Evolutionary conservation across 2,797 vertebrate genomes (phyloP).

Genomic region (Tapera naevia): DNA sequence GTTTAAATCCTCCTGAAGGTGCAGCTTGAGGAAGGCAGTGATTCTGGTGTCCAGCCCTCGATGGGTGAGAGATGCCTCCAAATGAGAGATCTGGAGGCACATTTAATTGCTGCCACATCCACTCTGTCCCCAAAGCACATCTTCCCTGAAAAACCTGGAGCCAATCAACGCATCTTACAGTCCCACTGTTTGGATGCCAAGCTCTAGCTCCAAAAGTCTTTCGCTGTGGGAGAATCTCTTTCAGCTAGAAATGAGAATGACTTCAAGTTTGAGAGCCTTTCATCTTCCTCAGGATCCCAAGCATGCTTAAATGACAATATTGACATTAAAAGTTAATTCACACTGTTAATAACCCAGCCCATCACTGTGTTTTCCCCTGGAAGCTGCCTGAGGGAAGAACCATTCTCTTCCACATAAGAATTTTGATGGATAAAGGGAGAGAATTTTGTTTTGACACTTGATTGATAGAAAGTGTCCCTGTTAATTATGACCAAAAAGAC

Average conservation of each 20-base stretch:
- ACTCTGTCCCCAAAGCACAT: not conserved
- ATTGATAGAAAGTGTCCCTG: constrained; percentile 1
- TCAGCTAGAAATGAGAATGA: not conserved
- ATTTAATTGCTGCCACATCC: fast-evolving
- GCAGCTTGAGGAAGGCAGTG: not conserved
- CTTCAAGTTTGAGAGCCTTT: not conserved
- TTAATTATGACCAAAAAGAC: not conserved
- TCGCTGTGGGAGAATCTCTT: not conserved
- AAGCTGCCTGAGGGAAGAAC: not conserved
- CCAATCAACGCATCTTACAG: fast-evolving
- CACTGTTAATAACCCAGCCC: not conserved
- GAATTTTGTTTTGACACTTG: not conserved
- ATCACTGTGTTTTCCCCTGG: not conserved
- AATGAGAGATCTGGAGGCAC: not conserved
- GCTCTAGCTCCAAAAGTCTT: not conserved
- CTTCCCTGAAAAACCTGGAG: not conserved
- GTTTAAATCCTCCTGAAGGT: not conserved
- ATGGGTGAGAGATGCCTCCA: not conserved
- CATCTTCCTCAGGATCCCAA: not conserved
- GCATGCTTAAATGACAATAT: not conserved
- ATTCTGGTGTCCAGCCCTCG: not conserved
- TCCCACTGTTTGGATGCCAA: not conserved
- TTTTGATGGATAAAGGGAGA: constrained; percentile 9
- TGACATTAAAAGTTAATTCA: not conserved
- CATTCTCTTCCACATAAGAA: not conserved